These are phyloP conservation scores for Chironomus striatipennis DNA, from an alignment of 1,140 invertebrate genomes.

Conservation along the genomic window DNA sequence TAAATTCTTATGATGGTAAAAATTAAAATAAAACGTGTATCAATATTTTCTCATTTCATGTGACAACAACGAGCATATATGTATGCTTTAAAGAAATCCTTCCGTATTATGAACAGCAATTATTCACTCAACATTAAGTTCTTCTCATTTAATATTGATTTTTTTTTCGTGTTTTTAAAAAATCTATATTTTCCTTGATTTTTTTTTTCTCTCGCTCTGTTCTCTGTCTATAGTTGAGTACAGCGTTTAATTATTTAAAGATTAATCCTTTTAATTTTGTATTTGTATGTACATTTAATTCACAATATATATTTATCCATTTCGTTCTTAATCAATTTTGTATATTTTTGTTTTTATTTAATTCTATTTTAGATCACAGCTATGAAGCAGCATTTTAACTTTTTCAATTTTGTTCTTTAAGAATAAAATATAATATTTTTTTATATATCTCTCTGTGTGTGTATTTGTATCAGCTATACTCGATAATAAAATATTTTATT, in stretches of 20 bases:
- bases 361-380: neutral
- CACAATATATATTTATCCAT: neutral
- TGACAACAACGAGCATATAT: too few species aligned
- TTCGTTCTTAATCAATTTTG: neutral
- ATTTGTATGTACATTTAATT: neutral
- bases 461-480: too few species aligned
- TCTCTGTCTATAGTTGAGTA: neutral
- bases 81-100: too few species aligned
- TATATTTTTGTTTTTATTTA: neutral
- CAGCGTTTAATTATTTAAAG: neutral
- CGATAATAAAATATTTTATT: too few species aligned
- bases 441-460: too few species aligned
- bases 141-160: too few species aligned
- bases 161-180: neutral
- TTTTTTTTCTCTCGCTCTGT: neutral
- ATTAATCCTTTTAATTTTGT: neutral
- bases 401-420: too few species aligned
- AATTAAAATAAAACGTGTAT: neutral
- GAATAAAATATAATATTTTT: too few species aligned
- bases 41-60: too few species aligned
- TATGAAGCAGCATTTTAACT: neutral
- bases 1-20: neutral
- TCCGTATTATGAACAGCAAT: too few species aligned
- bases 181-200: neutral
- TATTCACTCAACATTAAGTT: too few species aligned